phyloP scores from a whole-genome alignment of 2,113 vertebrate genomes.

The Macaca nemestrina region DNA sequence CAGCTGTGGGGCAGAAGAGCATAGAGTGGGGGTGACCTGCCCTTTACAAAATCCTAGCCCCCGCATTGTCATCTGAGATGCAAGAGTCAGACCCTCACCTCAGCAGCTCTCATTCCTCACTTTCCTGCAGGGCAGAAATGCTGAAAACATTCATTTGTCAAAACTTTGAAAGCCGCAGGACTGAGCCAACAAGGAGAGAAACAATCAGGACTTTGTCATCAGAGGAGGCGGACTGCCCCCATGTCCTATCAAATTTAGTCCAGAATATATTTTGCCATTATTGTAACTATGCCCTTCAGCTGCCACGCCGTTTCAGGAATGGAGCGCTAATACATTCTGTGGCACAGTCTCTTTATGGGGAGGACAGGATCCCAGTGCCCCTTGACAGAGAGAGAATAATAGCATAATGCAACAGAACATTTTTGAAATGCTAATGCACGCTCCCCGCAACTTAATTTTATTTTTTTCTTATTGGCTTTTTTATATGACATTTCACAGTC shows the following conservation, averaged over 20 bases:
- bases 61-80: background rate
- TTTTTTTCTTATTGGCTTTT: constrained; percentile 83
- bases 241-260: constrained; percentile 64
- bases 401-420: constrained; percentile 66
- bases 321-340: constrained; percentile 40
- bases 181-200: constrained; percentile 38
- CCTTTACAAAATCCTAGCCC: background rate
- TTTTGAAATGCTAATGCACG: constrained; percentile 84
- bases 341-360: constrained; percentile 51
- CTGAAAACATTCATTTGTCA: constrained; percentile 58
- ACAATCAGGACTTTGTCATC: constrained; percentile 36
- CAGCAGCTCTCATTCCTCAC: background rate
- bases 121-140: constrained; percentile 23
- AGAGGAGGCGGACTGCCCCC: constrained; percentile 18
- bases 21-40: accelerated
- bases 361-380: constrained; percentile 73
- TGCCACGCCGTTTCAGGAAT: background rate
- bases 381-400: constrained; percentile 79
- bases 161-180: constrained; percentile 44
- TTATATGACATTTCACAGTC: constrained; percentile 86
- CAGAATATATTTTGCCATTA: constrained; percentile 62
- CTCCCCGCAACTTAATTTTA: constrained; percentile 83
- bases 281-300: constrained; percentile 66
- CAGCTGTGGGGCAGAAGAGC: background rate
- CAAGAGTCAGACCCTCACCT: background rate